phyloP scores from a whole-genome alignment of 2,888 invertebrate species.

The Petrophora chlorosata region DNA sequence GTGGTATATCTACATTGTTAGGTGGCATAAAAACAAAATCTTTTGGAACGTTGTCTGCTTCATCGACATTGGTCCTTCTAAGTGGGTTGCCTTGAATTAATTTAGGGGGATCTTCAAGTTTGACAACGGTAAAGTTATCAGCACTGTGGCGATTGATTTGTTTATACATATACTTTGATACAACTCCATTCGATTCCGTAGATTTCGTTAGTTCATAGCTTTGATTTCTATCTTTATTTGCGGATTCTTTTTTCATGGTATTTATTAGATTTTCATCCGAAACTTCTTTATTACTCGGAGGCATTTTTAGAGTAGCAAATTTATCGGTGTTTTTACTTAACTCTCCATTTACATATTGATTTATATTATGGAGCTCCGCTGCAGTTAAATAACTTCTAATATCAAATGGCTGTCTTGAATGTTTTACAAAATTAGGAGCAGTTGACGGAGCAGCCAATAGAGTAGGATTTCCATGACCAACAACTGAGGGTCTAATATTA shows the following conservation, averaged over 20 bases:
- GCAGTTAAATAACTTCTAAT: conserved; percentile 5
- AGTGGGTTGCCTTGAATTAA: background rate
- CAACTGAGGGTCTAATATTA: background rate
- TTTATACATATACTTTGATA: conserved; percentile 36
- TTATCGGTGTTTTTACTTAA: background rate
- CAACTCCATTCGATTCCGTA: conserved; percentile 15
- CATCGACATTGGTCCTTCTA: no score
- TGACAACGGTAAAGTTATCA: conserved; percentile 32
- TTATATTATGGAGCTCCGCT: conserved; percentile 9
- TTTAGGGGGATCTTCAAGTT: conserved; percentile 26
- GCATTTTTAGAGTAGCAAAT: background rate
- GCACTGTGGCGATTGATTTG: conserved; percentile 36
- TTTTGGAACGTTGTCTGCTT: conserved; percentile 22
- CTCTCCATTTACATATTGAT: conserved; percentile 6
- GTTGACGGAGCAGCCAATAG: conserved; percentile 1
- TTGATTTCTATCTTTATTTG: no score
- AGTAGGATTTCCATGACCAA: conserved; percentile 5
- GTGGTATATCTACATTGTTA: conserved; percentile 4
- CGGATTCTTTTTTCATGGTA: background rate
- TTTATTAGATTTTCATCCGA: background rate
- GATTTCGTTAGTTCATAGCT: no score
- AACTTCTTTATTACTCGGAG: background rate
- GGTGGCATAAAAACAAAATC: conserved; percentile 41
- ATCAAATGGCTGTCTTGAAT: conserved; percentile 2
- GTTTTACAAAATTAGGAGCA: background rate